phyloP scores from a whole-genome alignment of 2,113 vertebrate species.

The Lanius collurio region DNA sequence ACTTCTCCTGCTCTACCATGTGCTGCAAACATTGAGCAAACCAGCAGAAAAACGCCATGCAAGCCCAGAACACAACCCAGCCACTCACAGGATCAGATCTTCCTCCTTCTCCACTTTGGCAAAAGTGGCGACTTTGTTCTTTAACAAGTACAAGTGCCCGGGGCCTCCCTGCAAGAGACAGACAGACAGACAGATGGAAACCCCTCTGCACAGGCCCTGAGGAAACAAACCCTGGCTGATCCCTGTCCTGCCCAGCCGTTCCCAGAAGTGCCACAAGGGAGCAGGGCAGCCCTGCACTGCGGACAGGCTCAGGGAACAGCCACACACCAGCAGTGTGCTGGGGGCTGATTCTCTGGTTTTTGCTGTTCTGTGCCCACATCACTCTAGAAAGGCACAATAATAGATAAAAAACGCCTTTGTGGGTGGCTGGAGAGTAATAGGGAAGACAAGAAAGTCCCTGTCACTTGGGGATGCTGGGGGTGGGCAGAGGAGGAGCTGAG shows the following conservation, averaged over 20 bases:
- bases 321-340: rapidly evolving
- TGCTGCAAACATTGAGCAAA: not conserved
- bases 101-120: slow-evolving; percentile 99
- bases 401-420: not conserved
- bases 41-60: not conserved
- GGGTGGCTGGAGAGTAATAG: not conserved
- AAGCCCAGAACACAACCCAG: not conserved
- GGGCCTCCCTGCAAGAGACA: slow-evolving; percentile 86
- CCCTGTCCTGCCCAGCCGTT: not conserved
- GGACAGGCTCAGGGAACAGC: not conserved
- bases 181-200: not conserved
- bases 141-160: slow-evolving; percentile 92
- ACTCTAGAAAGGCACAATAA: not conserved
- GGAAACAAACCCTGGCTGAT: not conserved
- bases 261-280: not conserved
- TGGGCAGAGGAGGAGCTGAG: not conserved
- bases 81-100: slow-evolving; percentile 94
- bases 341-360: not conserved
- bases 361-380: not conserved
- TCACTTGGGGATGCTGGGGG: not conserved
- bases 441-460: not conserved
- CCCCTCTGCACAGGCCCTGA: not conserved
- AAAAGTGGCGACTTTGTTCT: slow-evolving; percentile 98
- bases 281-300: not conserved
- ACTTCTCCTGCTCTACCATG: not conserved